Evolutionary conservation across 2,888 invertebrate species (phyloP).

Genomic region (Phasia obesa): DNA sequence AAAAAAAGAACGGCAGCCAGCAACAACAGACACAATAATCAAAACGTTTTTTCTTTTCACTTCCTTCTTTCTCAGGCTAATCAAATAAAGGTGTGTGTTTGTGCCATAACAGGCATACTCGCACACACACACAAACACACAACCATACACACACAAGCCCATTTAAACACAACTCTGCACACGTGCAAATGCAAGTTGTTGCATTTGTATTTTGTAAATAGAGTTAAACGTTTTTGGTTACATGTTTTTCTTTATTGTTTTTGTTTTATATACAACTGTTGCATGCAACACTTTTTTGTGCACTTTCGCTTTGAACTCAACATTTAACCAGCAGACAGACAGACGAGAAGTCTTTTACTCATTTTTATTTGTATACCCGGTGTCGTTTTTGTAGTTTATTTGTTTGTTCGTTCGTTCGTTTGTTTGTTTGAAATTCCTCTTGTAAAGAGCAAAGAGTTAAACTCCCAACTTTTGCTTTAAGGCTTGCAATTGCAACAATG

Average conservation of each 20-base stretch:
- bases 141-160: constrained; percentile 16
- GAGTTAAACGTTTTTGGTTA: constrained; percentile 40
- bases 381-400: background rate
- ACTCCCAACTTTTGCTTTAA: constrained; percentile 44
- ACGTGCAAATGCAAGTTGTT: constrained; percentile 1
- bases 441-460: constrained; percentile 47
- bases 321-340: constrained; percentile 54
- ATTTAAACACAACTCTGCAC: background rate
- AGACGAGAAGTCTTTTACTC: constrained; percentile 20
- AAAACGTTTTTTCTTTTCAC: constrained; percentile 25
- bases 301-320: constrained; percentile 67
- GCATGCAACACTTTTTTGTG: constrained; percentile 59
- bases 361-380: constrained; percentile 14
- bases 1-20: constrained; percentile 33
- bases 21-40: constrained; percentile 14
- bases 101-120: constrained; percentile 59
- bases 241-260: too few relatives aligned
- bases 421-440: constrained; percentile 14
- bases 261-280: constrained; percentile 57
- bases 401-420: background rate
- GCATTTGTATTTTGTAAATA: constrained; percentile 2
- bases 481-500: constrained; percentile 35
- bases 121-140: background rate
- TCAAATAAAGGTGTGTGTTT: constrained; percentile 66
- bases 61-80: constrained; percentile 66